Evolutionary conservation across 2,888 invertebrate genomes (phyloP), one percentile per base, ranked within the genome.

Genomic region (Meghimatium bilineatum): DNA sequence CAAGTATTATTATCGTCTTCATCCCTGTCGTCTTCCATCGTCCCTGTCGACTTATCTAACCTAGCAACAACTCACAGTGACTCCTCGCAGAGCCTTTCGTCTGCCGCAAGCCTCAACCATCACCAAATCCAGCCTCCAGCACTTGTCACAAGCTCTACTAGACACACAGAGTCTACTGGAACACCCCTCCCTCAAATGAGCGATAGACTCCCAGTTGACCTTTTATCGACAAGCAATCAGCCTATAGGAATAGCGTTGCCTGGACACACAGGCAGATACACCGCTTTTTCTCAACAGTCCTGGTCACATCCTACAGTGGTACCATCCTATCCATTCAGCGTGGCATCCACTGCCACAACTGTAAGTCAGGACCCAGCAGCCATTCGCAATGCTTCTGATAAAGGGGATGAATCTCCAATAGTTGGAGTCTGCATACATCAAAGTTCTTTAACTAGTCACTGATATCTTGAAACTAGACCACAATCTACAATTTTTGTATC

Each of bases 391-490:
- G 88, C 89, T 12, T 84, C 88, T 26, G 87, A 82, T 2, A 85
- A 91, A 32, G 90, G 95, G 88, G 96, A 96, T 90, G 96, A 96
- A 92, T 96, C 96, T 91, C 96, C 96, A 89, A 96, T 97, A 96
- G 96, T 97, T 92, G 97, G 96, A 88, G 97, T 97, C 90, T 97
- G 97, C 94, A 96, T 97, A 93, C 97, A 97, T 94, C 97, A 97
- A 95, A 97, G 97, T 95, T 97, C 97, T 91, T 97, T 97, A 93
- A 97, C 97, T 94, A 97, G 97, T 94, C 97, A 97, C 94, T 96
- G 92, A 94, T 72, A 44, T 6, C 12, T n/a, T 26, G 26, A 12
- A 12, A 77, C 6, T n/a, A n/a, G n/a, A n/a, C n/a, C n/a, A n/a
- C 26, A 36, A 60, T 36, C 60, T 36, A 36, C 5, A 76, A 76